These are phyloP conservation scores for Ammodytes marinus DNA, from an alignment of 2,113 vertebrate species.

Conservation along the genomic window DNA sequence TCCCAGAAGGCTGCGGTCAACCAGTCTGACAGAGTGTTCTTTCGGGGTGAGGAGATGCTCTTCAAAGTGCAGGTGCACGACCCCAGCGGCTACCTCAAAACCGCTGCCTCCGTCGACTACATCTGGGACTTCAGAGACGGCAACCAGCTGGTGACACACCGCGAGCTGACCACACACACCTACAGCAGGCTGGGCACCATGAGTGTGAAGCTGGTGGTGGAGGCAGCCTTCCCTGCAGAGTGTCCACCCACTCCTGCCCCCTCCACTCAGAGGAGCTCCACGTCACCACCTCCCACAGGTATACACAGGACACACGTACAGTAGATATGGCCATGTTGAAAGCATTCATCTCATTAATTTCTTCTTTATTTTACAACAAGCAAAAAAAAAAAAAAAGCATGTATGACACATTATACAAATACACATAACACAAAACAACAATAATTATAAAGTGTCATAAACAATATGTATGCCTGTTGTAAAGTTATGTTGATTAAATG, in stretches of 20 bases:
- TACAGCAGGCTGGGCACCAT: constrained; percentile 88
- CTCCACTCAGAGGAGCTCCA: constrained; percentile 68
- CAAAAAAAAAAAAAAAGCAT: no score
- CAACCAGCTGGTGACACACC: constrained; percentile 88
- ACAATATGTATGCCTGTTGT: no score
- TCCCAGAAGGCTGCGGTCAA: constrained; percentile 91
- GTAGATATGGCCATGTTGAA: not conserved
- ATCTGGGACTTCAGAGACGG: constrained; percentile 94
- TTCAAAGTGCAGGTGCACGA: constrained; percentile 91
- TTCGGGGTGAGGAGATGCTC: constrained; percentile 87
- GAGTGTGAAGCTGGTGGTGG: constrained; percentile 88
- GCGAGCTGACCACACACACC: constrained; percentile 85
- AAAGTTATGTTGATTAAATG: no score
- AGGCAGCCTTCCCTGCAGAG: constrained; percentile 87
- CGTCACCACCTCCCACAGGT: constrained; percentile 61
- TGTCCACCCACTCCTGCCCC: constrained; percentile 83
- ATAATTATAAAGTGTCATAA: no score
- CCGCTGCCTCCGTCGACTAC: constrained; percentile 87
- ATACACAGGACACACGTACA: not conserved
- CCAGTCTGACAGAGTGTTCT: constrained; percentile 88
- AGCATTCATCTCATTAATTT: not conserved
- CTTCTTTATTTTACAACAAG: no score
- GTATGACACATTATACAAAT: no score
- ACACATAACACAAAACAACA: no score
- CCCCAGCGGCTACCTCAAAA: constrained; percentile 92